Conservation (phyloP, 2,888 invertebrate genomes). For the Eumacrocentrus americanus region DNA sequence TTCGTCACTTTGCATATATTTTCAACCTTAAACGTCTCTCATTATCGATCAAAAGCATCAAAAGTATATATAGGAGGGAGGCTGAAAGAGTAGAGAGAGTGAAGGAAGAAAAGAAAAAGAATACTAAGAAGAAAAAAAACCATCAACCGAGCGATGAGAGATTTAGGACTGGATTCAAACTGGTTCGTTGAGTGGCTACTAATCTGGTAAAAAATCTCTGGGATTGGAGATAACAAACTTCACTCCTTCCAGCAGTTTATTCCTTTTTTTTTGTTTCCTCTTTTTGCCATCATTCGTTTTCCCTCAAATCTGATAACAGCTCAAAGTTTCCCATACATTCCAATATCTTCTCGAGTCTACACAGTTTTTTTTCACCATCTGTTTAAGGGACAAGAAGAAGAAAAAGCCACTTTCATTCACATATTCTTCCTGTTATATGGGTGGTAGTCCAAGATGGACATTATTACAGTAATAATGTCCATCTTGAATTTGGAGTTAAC, state of each 20-base stretch:
- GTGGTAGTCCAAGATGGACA: neutral
- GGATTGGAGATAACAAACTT: constrained; percentile 27
- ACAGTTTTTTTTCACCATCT: neutral
- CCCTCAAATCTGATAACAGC: constrained; percentile 7
- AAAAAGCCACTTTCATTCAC: constrained; percentile 1
- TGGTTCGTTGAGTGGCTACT: constrained; percentile 23
- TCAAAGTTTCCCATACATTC: constrained; percentile 2
- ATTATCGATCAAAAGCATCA: constrained; percentile 7
- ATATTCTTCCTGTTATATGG: neutral
- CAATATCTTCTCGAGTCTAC: neutral
- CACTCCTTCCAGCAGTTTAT: constrained; percentile 16
- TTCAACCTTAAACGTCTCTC: neutral
- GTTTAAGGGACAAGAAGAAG: neutral
- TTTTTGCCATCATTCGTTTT: neutral
- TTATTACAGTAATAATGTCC: no score
- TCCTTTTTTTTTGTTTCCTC: constrained; percentile 3
- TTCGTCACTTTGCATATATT: constrained; percentile 9
- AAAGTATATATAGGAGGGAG: neutral
- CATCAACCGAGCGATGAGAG: constrained; percentile 13
- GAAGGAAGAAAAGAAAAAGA: constrained; percentile 5
- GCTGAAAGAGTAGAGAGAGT: neutral
- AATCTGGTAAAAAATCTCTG: constrained; percentile 25
- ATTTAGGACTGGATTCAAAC: constrained; percentile 21
- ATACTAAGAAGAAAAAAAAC: constrained; percentile 9
- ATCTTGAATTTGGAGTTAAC: no score